Conservation (phyloP, 1,140 invertebrate species). For the Cryptotermes secundus region DNA sequence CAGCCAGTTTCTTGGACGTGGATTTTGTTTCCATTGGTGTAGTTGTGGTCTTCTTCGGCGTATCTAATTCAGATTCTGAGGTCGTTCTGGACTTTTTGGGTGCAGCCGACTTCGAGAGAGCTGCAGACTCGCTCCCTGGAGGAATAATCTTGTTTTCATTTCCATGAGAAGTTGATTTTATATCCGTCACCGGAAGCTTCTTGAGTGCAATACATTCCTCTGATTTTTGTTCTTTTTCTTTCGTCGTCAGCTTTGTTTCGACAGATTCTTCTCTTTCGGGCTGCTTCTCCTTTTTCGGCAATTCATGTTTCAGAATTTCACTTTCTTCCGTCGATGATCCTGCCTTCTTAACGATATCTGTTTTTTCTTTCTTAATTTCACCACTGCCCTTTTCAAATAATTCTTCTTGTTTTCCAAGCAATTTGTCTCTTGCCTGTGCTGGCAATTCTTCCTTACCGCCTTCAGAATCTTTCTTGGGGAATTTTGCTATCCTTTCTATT, state of each 20-base stretch:
- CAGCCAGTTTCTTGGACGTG: neutral
- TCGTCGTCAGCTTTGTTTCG: neutral
- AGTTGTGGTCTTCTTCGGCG: neutral
- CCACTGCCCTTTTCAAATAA: neutral
- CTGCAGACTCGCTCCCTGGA: neutral
- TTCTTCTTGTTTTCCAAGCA: neutral
- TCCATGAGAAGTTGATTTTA: neutral
- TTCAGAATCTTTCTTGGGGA: neutral
- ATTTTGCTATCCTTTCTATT: neutral
- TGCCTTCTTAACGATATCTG: neutral
- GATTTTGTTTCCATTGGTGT: neutral
- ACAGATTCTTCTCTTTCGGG: neutral
- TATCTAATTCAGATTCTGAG: neutral
- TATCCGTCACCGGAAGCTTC: neutral
- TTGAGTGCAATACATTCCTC: neutral
- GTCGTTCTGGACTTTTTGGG: neutral
- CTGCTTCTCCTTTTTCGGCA: neutral
- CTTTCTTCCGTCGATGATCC: neutral
- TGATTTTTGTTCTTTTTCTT: neutral
- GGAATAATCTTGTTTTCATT: neutral
- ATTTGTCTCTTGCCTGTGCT: neutral
- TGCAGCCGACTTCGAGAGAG: neutral
- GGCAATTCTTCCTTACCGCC: neutral
- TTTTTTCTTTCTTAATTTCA: neutral
- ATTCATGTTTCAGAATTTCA: neutral